A percentile compares a stretch with the other conserved stretches of the same genome.
Evolutionary conservation across 1,140 invertebrate species (phyloP).

Genomic region (Drosophila saltans): DNA sequence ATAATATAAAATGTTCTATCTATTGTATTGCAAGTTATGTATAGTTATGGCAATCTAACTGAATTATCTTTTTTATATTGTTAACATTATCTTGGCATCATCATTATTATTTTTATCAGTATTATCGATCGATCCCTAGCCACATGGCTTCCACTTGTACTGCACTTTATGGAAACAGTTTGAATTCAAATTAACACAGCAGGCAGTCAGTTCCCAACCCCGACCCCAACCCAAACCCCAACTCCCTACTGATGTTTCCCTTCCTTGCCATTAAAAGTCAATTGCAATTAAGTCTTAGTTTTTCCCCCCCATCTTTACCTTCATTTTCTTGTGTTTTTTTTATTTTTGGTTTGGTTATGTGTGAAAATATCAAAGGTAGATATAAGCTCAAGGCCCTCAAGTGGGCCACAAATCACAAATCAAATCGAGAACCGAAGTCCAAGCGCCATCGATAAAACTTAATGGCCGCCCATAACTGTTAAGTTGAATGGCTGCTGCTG

Average conservation of each 20-base stretch:
- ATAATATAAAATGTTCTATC: neutral
- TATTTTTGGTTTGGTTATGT: slow-evolving; percentile 35
- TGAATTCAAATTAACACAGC: slow-evolving; percentile 79
- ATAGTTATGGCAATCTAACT: neutral
- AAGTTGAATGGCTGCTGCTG: slow-evolving; percentile 44
- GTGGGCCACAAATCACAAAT: slow-evolving; percentile 78
- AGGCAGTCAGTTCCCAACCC: slow-evolving; percentile 35
- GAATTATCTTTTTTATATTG: neutral
- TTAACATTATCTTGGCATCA: slow-evolving; percentile 19
- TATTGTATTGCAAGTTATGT: slow-evolving; percentile 1
- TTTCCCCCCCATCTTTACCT: slow-evolving; percentile 28
- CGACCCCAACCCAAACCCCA: neutral
- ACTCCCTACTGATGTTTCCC: neutral
- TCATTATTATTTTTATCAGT: slow-evolving; percentile 43
- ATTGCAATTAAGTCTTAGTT: slow-evolving; percentile 76
- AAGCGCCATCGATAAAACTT: slow-evolving; percentile 80
- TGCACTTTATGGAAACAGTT: slow-evolving; percentile 70
- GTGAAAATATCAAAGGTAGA: slow-evolving; percentile 76
- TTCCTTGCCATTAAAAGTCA: slow-evolving; percentile 65
- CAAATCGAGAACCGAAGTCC: slow-evolving; percentile 51
- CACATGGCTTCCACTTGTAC: slow-evolving; percentile 47
- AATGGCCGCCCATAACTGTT: slow-evolving; percentile 77
- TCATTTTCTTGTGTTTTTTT: slow-evolving; percentile 35
- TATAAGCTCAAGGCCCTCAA: slow-evolving; percentile 46
- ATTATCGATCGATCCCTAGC: slow-evolving; percentile 36